Evolutionary conservation across 2,797 vertebrate genomes (phyloP).

Genomic region (Poecilia velifera): DNA sequence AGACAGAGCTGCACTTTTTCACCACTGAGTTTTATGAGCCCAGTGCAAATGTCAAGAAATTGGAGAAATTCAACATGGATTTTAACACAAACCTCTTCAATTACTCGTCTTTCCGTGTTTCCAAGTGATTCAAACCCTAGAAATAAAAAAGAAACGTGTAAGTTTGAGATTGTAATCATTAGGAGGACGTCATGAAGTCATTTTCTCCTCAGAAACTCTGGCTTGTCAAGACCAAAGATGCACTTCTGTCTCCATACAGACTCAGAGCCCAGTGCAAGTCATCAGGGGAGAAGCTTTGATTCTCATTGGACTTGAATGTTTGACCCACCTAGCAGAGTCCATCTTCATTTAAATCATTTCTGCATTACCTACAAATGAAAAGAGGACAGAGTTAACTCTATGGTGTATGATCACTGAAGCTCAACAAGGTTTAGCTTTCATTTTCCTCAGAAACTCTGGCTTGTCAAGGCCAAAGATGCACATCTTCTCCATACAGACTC

Average conservation of each 20-base stretch:
- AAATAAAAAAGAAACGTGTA: not conserved
- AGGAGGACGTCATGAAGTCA: not conserved
- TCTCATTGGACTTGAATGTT: accelerated
- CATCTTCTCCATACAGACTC: constrained; percentile 58
- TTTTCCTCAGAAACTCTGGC: constrained; percentile 76
- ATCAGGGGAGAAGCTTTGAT: constrained; percentile 71
- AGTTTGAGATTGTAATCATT: not conserved
- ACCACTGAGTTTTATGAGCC: constrained; percentile 58
- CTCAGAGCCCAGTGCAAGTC: constrained; percentile 81
- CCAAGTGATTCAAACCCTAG: not conserved
- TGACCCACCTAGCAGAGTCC: not conserved
- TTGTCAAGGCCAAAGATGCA: constrained; percentile 80
- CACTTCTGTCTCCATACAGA: constrained; percentile 61
- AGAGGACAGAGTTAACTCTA: not conserved
- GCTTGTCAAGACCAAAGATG: constrained; percentile 79
- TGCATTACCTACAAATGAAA: not conserved
- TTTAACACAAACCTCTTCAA: not conserved
- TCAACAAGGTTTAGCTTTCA: not conserved
- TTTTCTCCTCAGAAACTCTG: constrained; percentile 41
- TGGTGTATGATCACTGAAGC: not conserved
- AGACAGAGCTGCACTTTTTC: constrained; percentile 71
- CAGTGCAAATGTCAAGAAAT: constrained; percentile 72
- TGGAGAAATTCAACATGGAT: not conserved
- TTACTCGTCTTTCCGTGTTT: not conserved
- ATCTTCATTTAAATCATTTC: not conserved